Evolutionary conservation across 2,888 invertebrate species (phyloP).

Genomic region (Epirrita christyi): DNA sequence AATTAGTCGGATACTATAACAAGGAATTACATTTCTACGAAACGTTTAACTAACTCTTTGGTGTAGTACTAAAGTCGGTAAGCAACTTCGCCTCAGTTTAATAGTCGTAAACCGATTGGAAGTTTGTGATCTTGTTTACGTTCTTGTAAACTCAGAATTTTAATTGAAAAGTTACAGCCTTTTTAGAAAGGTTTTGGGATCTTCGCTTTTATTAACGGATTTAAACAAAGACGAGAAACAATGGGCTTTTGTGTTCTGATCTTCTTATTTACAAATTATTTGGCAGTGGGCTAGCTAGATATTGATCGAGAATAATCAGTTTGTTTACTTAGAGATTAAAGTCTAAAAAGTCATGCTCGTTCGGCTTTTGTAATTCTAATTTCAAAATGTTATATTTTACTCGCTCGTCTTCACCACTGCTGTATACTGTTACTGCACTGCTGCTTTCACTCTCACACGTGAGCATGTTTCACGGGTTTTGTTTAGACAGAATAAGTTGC

Average conservation of each 20-base stretch:
- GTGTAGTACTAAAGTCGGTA: conserved; percentile 42
- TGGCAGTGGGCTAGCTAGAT: neutral
- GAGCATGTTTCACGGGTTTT: no score
- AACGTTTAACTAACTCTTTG: conserved; percentile 21
- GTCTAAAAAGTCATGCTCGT: no score
- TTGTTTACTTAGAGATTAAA: no score
- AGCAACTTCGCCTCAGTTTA: conserved; percentile 39
- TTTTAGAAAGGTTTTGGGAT: conserved; percentile 22
- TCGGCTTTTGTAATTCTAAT: no score
- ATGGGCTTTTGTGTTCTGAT: conserved; percentile 14
- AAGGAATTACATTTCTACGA: conserved; percentile 10
- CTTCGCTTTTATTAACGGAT: conserved; percentile 27
- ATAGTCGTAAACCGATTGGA: conserved; percentile 40
- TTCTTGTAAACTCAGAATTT: conserved; percentile 31
- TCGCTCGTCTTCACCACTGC: no score
- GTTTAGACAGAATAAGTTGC: no score
- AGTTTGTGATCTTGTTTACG: conserved; percentile 38
- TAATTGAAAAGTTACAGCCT: conserved; percentile 33
- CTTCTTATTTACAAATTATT: conserved; percentile 20
- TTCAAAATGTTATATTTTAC: no score
- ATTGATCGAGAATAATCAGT: no score
- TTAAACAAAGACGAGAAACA: conserved; percentile 19
- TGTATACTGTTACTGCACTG: no score
- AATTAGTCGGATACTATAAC: no score
- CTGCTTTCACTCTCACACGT: no score